phyloP scores from a whole-genome alignment of 2,113 vertebrate genomes.

The Oryzias woworae region DNA sequence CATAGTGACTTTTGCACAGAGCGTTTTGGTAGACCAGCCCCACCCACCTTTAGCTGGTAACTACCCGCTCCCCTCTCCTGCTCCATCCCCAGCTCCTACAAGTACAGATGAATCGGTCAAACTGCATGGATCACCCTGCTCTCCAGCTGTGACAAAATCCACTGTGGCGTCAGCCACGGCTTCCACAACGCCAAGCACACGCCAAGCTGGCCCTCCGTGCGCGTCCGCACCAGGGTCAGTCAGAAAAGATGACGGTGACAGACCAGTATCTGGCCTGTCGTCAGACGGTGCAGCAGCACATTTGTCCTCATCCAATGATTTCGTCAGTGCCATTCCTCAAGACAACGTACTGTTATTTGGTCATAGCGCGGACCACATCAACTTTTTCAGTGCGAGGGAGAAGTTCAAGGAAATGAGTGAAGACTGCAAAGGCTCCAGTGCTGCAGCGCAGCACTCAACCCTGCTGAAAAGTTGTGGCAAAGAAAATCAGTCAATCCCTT shows the following conservation, averaged over 20 bases:
- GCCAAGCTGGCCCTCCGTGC: constrained; percentile 18
- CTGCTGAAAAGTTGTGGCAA: constrained; percentile 56
- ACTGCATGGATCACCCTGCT: constrained; percentile 25
- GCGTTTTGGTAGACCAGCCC: constrained; percentile 43
- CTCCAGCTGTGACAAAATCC: constrained; percentile 41
- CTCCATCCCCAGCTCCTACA: constrained; percentile 29
- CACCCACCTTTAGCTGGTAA: constrained; percentile 58
- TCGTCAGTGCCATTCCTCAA: constrained; percentile 60
- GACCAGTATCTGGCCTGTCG: constrained; percentile 34
- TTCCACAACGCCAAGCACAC: constrained; percentile 26
- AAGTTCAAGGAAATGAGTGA: constrained; percentile 94
- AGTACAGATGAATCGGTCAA: constrained; percentile 20
- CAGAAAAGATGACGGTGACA: constrained; percentile 37
- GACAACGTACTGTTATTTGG: constrained; percentile 51
- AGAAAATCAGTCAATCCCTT: constrained; percentile 42
- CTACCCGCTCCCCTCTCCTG: constrained; percentile 29
- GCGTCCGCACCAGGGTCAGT: constrained; percentile 46
- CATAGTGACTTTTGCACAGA: constrained; percentile 48
- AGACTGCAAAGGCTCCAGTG: constrained; percentile 77
- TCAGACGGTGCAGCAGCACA: constrained; percentile 19
- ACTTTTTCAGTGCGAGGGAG: constrained; percentile 95
- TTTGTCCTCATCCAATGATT: constrained; percentile 41
- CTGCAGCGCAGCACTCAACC: constrained; percentile 35
- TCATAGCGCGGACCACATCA: constrained; percentile 88
- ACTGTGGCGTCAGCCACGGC: constrained; percentile 35